Base-by-base conservation (phyloP, 2,888 invertebrate species). In the Strigamia crassipes region DNA sequence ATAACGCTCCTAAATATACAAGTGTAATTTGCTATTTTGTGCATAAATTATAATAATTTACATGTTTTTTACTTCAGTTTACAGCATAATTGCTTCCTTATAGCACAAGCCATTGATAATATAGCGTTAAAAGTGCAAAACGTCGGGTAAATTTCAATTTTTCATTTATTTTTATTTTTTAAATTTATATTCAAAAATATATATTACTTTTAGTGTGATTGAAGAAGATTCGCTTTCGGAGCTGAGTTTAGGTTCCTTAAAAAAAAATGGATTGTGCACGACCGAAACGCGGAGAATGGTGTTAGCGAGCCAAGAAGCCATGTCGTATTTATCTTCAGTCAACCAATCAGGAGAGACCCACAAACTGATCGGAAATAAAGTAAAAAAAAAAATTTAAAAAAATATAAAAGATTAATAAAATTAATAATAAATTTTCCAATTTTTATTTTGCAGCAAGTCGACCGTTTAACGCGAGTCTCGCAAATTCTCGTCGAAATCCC, bases 51-150 rank as follows among this genome's bases (percentile, higher is more conserved):
- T 18, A 82, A 34, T 66, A 81, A 82, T 83, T 83, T 81, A 81
- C 23, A 18, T 82, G 27, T 42, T 51, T 86, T 86, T 79, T 38
- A 78, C 13, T 38, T 66, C 86, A 94, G 94, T 85, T 90, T 94
- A 42, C 94, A 95, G 86, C 93, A 95, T 88, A 92, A 93, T 84
- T 95, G 94, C 87, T 90, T 92, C 42, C 89, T 94, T 81, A 89
- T 95, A 86, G 93, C 93, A 0, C 92, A 92, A 84, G 92, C 93
- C 84, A 91, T 94, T 10, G 94, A 94, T 85, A 91, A 92, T 81
- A 91, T 94, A 82, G 93, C 93, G 9, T 90, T 90, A 0, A 89
- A 82, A 51, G 81, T 83, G 41, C 83, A 83, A 41, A 82, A 81
- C 34, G 51, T 83, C 23, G 83, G 83, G 81, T 81, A 34, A 81